Base-by-base conservation (phyloP, 2,888 invertebrate genomes). In the Folsomia candida region DNA sequence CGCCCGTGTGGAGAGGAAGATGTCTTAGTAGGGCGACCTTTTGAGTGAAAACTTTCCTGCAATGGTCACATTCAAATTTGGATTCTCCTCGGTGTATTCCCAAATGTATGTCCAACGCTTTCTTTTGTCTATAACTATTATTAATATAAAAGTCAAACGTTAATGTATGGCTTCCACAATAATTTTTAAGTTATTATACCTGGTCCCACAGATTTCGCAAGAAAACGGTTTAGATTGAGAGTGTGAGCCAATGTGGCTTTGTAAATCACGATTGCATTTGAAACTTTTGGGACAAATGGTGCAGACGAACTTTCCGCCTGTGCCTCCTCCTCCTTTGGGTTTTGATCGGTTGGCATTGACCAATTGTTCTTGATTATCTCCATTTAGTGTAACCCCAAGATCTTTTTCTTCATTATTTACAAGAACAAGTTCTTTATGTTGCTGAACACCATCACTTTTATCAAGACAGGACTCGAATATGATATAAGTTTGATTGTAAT, bases 1-100 rank as follows among this genome's bases (percentile, higher is more conserved):
- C 87, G 18, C 87, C 87, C 0, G 87, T 88, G 81, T 88, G 88
- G 57, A 88, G 87, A 58, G 87, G 87, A 80, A 87, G 85, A 79
- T 88, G 88, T 78, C 88, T 83, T 81, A 86, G 86, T 54, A 88
- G 81, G 0, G 88, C 87, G 22, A 87, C 87, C 80, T 88, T 88
- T 25, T 88, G 88, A 0, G 88, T 88, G 76, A 88, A 88, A 79
- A 86, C 82, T 79, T 88, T 88, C 70, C 86, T 85, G 81, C 88
- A 88, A 80, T 86, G 85, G 69, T 84, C 85, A 79, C 88, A 88
- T 72, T 86, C 86, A 70, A 80, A 80, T 22, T 77, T 76, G 20
- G 80, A 70, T 60, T 69, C 81, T 84, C 86, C 70, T 47, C 85
- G 85, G 73, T 88, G 88, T 82, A 88, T 82, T 14, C 86, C 87